Conservation (phyloP, 1,140 invertebrate species). For the Brachionus manjavacas region DNA sequence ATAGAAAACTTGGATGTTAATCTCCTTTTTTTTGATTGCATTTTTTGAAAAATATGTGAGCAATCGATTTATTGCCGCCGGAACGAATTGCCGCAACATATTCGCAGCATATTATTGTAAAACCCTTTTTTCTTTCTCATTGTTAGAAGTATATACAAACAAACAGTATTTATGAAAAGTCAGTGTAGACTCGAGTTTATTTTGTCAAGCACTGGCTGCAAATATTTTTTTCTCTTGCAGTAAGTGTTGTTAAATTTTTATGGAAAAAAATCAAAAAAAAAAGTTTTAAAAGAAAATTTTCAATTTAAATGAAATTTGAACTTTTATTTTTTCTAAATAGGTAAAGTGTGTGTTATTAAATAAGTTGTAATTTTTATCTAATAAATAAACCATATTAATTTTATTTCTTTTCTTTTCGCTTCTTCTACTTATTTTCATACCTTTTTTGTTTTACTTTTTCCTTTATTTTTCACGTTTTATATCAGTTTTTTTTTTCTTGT, state of each 20-base stretch:
- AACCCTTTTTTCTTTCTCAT: background rate
- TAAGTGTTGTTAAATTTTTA: background rate
- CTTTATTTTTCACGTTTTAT: slow-evolving; percentile 1
- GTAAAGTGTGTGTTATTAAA: background rate
- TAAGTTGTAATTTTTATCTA: slow-evolving; percentile 1
- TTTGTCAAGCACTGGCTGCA: background rate
- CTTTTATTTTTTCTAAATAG: slow-evolving; percentile 1
- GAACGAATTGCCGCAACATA: background rate
- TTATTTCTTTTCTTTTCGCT: background rate
- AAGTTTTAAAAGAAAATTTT: background rate
- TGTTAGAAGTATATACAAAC: background rate
- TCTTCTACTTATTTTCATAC: background rate
- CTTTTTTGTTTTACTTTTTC: background rate
- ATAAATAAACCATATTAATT: slow-evolving; percentile 1
- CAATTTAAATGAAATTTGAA: background rate
- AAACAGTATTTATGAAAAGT: background rate
- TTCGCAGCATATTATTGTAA: slow-evolving; percentile 17
- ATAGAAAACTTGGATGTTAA: background rate
- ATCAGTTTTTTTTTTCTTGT: background rate
- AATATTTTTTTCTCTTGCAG: background rate
- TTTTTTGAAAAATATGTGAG: background rate
- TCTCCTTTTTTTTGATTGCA: background rate
- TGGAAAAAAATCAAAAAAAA: background rate
- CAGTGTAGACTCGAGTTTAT: background rate
- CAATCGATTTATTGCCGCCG: background rate